Percentiles rank a stretch among this genome's conserved stretches.
Conservation (phyloP, 2,797 vertebrate species). For the Argentina silus region DNA sequence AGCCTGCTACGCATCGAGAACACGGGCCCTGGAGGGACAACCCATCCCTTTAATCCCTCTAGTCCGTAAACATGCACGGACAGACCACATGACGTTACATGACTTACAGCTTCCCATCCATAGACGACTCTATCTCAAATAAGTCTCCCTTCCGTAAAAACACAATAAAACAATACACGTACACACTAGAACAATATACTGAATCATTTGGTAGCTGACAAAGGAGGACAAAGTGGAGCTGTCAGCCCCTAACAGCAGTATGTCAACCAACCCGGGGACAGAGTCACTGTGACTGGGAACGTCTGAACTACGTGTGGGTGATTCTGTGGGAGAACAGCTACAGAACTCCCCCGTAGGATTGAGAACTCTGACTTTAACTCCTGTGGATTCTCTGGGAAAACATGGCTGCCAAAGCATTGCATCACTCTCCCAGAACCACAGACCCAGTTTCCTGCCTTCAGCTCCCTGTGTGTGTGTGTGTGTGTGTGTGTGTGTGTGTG, state of each 20-base stretch:
- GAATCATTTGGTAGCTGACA: background rate
- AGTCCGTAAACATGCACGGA: constrained; percentile 22
- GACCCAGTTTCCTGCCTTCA: constrained; percentile 50
- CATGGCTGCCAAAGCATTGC: constrained; percentile 71
- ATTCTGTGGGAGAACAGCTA: constrained; percentile 48
- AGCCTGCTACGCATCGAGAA: constrained; percentile 40
- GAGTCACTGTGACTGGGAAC: background rate
- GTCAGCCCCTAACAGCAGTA: background rate
- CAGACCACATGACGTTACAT: constrained; percentile 22
- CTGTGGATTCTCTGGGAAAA: constrained; percentile 68
- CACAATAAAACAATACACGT: too few relatives aligned
- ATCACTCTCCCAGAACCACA: constrained; percentile 71
- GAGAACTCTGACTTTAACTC: constrained; percentile 46
- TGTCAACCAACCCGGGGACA: background rate
- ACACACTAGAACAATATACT: background rate
- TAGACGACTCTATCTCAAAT: background rate
- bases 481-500: constrained; percentile 21
- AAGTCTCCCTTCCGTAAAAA: background rate
- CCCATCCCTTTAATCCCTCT: constrained; percentile 59
- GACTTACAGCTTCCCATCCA: background rate
- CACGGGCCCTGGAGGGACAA: constrained; percentile 43
- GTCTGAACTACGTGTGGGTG: background rate
- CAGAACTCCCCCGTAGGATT: constrained; percentile 39
- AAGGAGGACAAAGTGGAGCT: background rate
- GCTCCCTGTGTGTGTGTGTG: constrained; percentile 38